Percentiles rank a stretch among this genome's conserved stretches.
phyloP scores from a whole-genome alignment of 2,888 invertebrate species.

The Leucozona laternaria region DNA sequence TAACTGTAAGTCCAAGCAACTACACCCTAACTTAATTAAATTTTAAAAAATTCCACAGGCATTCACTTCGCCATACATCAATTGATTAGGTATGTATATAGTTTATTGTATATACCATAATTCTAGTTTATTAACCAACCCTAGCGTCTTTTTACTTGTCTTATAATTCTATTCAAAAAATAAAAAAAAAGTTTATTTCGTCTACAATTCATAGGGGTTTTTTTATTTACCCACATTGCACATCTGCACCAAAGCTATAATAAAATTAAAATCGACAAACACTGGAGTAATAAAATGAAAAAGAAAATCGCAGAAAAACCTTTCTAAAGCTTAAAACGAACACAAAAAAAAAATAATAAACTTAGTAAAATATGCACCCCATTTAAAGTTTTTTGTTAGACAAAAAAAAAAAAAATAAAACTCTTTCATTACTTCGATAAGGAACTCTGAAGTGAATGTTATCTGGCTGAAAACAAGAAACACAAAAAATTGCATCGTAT shows the following conservation, averaged over 20 bases:
- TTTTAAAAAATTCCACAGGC: no score
- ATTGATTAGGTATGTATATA: no score
- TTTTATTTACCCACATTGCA: not conserved
- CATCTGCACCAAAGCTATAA: constrained; percentile 32
- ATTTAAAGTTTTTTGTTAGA: constrained; percentile 51
- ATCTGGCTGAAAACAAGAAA: constrained; percentile 39
- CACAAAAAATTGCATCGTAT: constrained; percentile 60
- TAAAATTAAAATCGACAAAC: constrained; percentile 31
- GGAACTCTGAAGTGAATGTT: constrained; percentile 57
- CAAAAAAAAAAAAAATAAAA: not conserved
- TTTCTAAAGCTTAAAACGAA: constrained; percentile 30
- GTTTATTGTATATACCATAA: no score
- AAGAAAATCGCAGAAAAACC: constrained; percentile 38
- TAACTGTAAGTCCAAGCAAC: no score
- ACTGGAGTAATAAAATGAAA: constrained; percentile 61
- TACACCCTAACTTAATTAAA: no score
- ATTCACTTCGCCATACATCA: no score
- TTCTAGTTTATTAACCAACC: not conserved
- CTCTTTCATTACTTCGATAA: constrained; percentile 40
- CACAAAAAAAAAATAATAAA: constrained; percentile 9
- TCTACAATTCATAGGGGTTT: not conserved
- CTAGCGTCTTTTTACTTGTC: not conserved
- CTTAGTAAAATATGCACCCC: constrained; percentile 70
- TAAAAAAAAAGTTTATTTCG: constrained; percentile 18
- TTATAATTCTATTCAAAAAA: not conserved